Evolutionary conservation across 2,113 vertebrate species (phyloP).

Genomic region (Eulemur rufifrons): DNA sequence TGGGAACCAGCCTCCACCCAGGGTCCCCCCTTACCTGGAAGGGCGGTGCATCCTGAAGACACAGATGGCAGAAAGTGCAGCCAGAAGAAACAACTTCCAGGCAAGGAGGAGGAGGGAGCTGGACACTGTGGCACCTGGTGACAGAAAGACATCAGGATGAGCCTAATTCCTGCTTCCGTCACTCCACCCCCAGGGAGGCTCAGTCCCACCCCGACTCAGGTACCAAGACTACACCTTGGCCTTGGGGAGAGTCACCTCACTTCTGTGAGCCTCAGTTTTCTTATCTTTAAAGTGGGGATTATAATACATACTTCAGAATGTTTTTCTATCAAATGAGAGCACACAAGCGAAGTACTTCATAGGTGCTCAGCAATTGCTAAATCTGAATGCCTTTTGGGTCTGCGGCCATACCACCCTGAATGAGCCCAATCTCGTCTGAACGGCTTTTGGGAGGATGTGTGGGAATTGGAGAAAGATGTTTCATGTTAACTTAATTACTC

Average conservation of each 20-base stretch:
- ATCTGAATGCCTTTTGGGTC: neutral
- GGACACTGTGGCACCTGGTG: neutral
- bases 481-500: neutral
- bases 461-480: neutral
- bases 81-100: slow-evolving; percentile 16
- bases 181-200: neutral
- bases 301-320: neutral
- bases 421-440: neutral
- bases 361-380: neutral
- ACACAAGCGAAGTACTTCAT: neutral
- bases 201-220: neutral
- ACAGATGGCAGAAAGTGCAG: neutral
- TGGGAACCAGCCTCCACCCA: neutral
- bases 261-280: neutral
- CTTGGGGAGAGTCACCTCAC: neutral
- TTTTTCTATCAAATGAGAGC: neutral
- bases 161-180: neutral
- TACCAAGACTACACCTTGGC: neutral
- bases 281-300: neutral
- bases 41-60: neutral
- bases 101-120: neutral
- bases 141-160: neutral
- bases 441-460: neutral
- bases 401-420: too few species aligned
- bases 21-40: neutral